Base-by-base conservation (phyloP, 2,797 vertebrate species). In the Muscicapa comitata region DNA sequence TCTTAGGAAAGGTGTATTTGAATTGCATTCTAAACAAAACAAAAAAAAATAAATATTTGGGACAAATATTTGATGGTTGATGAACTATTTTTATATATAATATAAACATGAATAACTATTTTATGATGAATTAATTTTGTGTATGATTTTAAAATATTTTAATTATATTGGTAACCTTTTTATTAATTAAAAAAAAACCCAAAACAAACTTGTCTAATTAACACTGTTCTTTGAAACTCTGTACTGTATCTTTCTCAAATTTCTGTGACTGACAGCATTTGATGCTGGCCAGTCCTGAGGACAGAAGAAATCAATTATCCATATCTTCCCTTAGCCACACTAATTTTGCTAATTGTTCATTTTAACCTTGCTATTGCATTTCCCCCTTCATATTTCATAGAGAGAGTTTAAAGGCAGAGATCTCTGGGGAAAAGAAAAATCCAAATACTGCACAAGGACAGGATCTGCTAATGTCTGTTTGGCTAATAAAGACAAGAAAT, bases 271-370 rank as follows among this genome's bases (percentile, higher is more conserved):
- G 9, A 17, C 31, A 43, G 3, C 5, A 54, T 74, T 55, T 48
- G n/a, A 21, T 80, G 7, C 17, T 77, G 23, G 10, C 6, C 29
- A 74, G 59, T 78, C 21, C 14, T 11, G 17, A 77, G 17, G 29
- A 63, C 16, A 67, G 25, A 62, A 24, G 23, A 79, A 86, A 63
- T 53, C 7, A 63, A 13, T 68, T 77, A 20, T 19, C 11, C 1
- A 0, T 43, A 62, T 13, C 21, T 67, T 45, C 31, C 3, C 18
- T 31, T 59, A 79, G 13, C 10, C 26, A 45, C 6, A 7, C 1
- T n/a, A 33, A 37, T 84, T 83, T 73, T 90, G 2, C 4, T 90
- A 91, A 77, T 63, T 88, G 3, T 57, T 91, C 4, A 9, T 67
- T 90, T 89, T 89, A 42, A 43, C 11, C 70, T 88, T 10, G 2